Conservation (phyloP, 2,888 invertebrate genomes). For the Mayetiola destructor region DNA sequence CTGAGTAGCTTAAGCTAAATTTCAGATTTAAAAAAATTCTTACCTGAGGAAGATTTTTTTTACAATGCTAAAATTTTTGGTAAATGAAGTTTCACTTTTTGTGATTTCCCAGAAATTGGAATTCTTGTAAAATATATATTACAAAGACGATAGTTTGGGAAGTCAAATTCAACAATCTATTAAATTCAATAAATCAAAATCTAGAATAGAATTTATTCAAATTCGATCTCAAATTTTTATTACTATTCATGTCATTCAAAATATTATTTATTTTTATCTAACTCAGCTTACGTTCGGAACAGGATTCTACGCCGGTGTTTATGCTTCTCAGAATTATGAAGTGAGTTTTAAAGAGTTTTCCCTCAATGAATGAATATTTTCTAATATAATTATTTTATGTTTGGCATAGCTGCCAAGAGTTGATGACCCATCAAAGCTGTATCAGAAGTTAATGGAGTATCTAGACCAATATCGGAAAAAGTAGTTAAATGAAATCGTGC, state of each 20-base stretch:
- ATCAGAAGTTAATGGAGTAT: slow-evolving; percentile 53
- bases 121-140: no score
- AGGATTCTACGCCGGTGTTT: slow-evolving; percentile 58
- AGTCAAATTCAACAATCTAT: no score
- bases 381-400: slow-evolving; percentile 24
- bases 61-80: slow-evolving; percentile 13
- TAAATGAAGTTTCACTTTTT: background rate
- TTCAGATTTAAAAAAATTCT: background rate
- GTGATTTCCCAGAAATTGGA: no score
- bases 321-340: slow-evolving; percentile 58
- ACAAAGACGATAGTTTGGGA: no score
- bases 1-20: background rate
- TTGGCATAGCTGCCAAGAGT: slow-evolving; percentile 73
- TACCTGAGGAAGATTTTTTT: background rate
- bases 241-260: background rate
- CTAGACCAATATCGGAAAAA: slow-evolving; percentile 39
- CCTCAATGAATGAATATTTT: background rate
- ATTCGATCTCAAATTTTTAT: background rate
- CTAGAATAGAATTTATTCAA: no score
- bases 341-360: slow-evolving; percentile 31
- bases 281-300: slow-evolving; percentile 47
- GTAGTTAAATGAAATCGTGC: slow-evolving; percentile 24
- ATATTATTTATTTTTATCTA: background rate
- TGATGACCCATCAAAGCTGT: slow-evolving; percentile 62
- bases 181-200: no score